These are phyloP conservation scores for Octodonta nipae DNA, from an alignment of 2,888 invertebrate species.

Conservation along the genomic window DNA sequence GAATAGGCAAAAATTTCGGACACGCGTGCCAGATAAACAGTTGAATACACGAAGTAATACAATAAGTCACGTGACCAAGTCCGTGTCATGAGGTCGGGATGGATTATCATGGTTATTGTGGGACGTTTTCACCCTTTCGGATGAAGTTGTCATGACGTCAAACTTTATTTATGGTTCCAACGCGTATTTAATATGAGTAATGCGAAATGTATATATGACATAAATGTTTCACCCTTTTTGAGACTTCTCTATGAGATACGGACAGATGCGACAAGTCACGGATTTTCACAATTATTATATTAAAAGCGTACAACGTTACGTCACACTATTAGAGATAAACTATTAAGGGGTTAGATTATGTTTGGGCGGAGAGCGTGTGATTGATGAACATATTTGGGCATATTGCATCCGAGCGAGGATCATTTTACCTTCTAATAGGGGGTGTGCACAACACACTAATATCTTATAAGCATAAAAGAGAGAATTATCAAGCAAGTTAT, in stretches of 20 bases:
- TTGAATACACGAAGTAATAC: conserved; percentile 20
- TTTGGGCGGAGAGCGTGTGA: conserved; percentile 15
- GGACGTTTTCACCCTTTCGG: conserved; percentile 24
- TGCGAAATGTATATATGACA: conserved; percentile 7
- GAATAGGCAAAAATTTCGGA: conserved; percentile 5
- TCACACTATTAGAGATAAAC: conserved; percentile 22
- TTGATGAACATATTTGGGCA: conserved; percentile 16
- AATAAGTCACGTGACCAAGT: conserved; percentile 25
- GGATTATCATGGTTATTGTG: conserved; percentile 27
- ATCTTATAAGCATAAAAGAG: no score
- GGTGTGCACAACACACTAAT: no score
- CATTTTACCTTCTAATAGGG: no score
- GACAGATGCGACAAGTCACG: conserved; percentile 26
- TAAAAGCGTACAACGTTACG: conserved; percentile 8
- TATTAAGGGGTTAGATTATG: conserved; percentile 16
- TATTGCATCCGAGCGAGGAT: no score
- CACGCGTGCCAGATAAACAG: conserved; percentile 15
- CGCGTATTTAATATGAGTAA: conserved; percentile 20
- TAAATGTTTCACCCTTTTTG: neutral
- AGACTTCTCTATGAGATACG: conserved; percentile 7
- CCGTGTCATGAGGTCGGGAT: conserved; percentile 18
- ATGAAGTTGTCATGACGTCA: conserved; percentile 28
- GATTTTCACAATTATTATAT: conserved; percentile 15
- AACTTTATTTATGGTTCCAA: conserved; percentile 21
- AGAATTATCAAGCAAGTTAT: no score